A percentile compares a stretch with the other conserved stretches of the same genome.
These are phyloP conservation scores for Aphrocallistes beatrix DNA, from an alignment of 37 sponge, comb jelly and placozoan species.

Conservation along the genomic window DNA sequence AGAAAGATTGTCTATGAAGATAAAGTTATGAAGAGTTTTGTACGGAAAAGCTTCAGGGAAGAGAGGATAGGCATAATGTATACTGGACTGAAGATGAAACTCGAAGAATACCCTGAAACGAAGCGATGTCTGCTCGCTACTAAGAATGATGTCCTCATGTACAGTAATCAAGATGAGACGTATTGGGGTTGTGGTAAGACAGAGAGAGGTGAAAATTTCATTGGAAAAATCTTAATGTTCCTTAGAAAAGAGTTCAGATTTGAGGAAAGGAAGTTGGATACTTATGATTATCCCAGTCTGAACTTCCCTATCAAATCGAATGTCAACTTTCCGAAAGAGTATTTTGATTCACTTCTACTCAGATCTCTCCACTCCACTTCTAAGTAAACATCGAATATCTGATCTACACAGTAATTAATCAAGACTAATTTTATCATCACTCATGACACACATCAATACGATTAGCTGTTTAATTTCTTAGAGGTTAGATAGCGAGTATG, in stretches of 20 bases:
- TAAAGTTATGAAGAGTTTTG: not conserved
- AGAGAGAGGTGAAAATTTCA: not conserved
- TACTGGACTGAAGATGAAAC: not conserved
- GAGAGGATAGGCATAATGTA: not conserved
- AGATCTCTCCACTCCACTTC: not conserved
- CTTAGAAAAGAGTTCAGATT: constrained; percentile 10
- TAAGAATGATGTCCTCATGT: not conserved
- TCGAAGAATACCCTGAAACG: not conserved
- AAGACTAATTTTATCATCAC: not conserved
- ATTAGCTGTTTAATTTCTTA: no score
- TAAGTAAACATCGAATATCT: not conserved
- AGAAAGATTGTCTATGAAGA: not conserved
- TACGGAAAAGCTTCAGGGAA: not conserved
- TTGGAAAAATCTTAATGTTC: not conserved
- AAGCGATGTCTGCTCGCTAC: not conserved
- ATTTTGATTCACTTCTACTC: not conserved
- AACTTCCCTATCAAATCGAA: not conserved
- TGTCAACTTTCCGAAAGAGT: not conserved
- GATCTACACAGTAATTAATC: not conserved
- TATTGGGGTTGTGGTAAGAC: not conserved
- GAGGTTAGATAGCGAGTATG: no score
- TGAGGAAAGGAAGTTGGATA: not conserved
- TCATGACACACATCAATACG: no score
- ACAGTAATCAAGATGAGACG: not conserved
- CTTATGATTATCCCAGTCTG: not conserved